Percentiles rank a stretch among this genome's conserved stretches.
phyloP scores from a whole-genome alignment of 2,888 invertebrate genomes.

The Stomorhina lunata region DNA sequence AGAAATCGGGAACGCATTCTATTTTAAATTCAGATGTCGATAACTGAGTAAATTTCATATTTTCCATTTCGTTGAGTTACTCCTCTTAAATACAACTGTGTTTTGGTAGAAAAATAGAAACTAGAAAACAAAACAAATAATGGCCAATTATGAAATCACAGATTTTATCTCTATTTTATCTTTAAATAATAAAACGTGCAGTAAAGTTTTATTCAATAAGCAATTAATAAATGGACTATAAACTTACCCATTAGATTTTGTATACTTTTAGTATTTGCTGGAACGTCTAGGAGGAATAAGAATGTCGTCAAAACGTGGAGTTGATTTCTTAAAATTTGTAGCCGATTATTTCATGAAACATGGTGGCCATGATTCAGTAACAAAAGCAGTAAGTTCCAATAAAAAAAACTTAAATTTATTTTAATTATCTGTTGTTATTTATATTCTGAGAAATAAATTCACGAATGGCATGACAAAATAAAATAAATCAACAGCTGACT shows the following conservation, averaged over 20 bases:
- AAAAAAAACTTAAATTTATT: background rate
- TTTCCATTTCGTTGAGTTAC: conserved; percentile 1
- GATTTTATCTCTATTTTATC: conserved; percentile 64
- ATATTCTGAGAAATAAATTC: too few species aligned
- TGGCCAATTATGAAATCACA: conserved; percentile 48
- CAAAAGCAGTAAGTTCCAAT: conserved; percentile 44
- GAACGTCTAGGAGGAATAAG: background rate
- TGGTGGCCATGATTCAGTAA: conserved; percentile 61
- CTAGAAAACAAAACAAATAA: conserved; percentile 67
- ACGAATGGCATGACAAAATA: too few species aligned
- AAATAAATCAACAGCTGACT: too few species aligned
- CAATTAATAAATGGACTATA: background rate
- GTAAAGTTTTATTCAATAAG: background rate
- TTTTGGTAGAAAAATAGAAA: too few species aligned
- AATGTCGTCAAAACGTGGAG: conserved; percentile 71
- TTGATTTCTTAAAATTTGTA: conserved; percentile 78
- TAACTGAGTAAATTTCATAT: conserved; percentile 69
- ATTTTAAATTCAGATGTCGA: conserved; percentile 69
- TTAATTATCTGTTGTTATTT: too few species aligned
- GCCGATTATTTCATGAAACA: conserved; percentile 74
- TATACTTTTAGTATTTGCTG: background rate
- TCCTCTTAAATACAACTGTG: background rate
- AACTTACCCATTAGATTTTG: conserved; percentile 21
- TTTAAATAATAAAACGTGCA: background rate
- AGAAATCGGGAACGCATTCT: conserved; percentile 70